A percentile compares a stretch with the other conserved stretches of the same genome.
Evolutionary conservation across 2,797 vertebrate genomes (phyloP).

Genomic region (Salmo trutta): DNA sequence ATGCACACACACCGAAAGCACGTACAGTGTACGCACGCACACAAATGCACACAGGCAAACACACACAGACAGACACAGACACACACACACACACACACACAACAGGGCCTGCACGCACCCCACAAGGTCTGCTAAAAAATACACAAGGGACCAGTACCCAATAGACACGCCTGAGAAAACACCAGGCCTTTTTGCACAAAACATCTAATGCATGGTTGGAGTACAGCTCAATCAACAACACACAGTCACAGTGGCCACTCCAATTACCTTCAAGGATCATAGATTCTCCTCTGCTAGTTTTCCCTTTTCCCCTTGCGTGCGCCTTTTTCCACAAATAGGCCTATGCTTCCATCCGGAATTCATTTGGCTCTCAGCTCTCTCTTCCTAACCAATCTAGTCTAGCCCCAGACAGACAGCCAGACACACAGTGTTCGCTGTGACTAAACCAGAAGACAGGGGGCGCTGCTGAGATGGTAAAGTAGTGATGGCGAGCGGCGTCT

Average conservation of each 20-base stretch:
- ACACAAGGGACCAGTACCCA: slow-evolving; percentile 15
- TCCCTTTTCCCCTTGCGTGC: slow-evolving; percentile 29
- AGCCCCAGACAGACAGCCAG: slow-evolving; percentile 2
- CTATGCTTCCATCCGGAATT: slow-evolving; percentile 29
- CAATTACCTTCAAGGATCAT: slow-evolving; percentile 69
- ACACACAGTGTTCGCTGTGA: slow-evolving; percentile 14
- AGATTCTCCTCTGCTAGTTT: slow-evolving; percentile 21
- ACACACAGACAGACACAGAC: slow-evolving; percentile 57
- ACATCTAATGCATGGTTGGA: slow-evolving; percentile 51
- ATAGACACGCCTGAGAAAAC: slow-evolving; percentile 65
- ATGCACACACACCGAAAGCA: not conserved
- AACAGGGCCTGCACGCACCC: slow-evolving; percentile 59
- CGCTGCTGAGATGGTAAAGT: slow-evolving; percentile 61
- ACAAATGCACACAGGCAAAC: slow-evolving; percentile 12
- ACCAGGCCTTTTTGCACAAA: slow-evolving; percentile 57
- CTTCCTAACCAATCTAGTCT: slow-evolving; percentile 24
- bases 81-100: slow-evolving; percentile 52
- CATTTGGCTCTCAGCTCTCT: slow-evolving; percentile 30
- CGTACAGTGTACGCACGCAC: slow-evolving; percentile 14
- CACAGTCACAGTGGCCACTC: slow-evolving; percentile 36
- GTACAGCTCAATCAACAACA: slow-evolving; percentile 58
- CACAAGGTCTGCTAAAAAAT: slow-evolving; percentile 25
- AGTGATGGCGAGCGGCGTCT: slow-evolving; percentile 43
- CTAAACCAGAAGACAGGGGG: slow-evolving; percentile 53
- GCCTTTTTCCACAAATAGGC: slow-evolving; percentile 49